Evolutionary conservation across 2,797 vertebrate genomes (phyloP), one percentile per base, ranked within the genome.

Genomic region (Cryptoblepharus egeriae): DNA sequence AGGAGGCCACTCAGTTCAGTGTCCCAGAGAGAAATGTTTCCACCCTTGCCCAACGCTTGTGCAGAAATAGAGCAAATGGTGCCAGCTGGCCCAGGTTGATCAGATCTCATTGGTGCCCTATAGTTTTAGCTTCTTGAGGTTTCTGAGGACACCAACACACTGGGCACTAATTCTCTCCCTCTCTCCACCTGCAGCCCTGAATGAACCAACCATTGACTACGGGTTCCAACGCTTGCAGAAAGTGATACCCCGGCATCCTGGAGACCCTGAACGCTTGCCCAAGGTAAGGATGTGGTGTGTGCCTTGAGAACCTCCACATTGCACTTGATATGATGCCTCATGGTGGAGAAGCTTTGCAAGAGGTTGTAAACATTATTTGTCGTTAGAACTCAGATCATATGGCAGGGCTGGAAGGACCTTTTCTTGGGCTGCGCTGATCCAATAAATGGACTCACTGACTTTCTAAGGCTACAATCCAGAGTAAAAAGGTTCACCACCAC

Each of bases 211-310:
- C 91, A 99, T 99, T 11, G 98, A 99, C 96, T 99, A 99, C 28
- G 98, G 98, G 76, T 99, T 99, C 95, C 98, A 98, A 96, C 95
- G 98, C 93, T 91, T 99, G 93, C 98, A 98, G 95, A 98, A 98
- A 94, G 98, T 98, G 91, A 98, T 98, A 39, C 98, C 98, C 20
- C 95, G 98, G 69, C 98, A 99, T 87, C 98, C 98, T 0, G 98
- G 98, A 20, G 98, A 99, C 94, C 98, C 98, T 0, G 98, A 99
- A 92, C 96, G 98, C 93, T 95, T 98, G 94, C 98, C 98, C 73
- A 99, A 98, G 97, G 97, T 98, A 94, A 94, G 96, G 30, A 2
- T 3, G 1, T 6, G 22, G 2, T 0, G 37, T 2, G 5, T 39
- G 60, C 12, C 55, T 49, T n/a, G 8, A 12, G 73, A 32, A 1